Conservation (phyloP, 2,888 invertebrate species). For the Geotrupes spiniger region DNA sequence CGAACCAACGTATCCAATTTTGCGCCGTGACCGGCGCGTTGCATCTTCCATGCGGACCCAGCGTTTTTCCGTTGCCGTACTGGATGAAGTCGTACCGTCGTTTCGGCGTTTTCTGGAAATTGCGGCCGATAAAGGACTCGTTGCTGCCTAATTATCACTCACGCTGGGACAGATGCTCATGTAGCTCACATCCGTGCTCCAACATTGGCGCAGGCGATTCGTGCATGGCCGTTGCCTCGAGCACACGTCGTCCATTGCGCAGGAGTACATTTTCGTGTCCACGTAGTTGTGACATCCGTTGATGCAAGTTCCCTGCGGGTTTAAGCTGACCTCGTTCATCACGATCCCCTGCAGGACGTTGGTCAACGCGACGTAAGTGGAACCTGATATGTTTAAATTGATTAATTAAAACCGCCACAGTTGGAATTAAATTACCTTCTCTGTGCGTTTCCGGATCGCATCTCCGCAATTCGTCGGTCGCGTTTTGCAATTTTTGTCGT, state of each 20-base stretch:
- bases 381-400: not conserved
- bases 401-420: no score
- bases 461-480: slow-evolving; percentile 2
- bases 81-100: no score
- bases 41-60: no score
- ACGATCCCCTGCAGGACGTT: slow-evolving; percentile 78
- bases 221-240: slow-evolving; percentile 50
- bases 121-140: slow-evolving; percentile 34
- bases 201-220: slow-evolving; percentile 25
- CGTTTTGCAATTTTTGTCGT: not conserved
- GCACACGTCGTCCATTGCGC: slow-evolving; percentile 65
- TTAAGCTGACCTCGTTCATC: slow-evolving; percentile 81
- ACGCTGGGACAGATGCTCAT: slow-evolving; percentile 6
- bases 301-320: slow-evolving; percentile 65
- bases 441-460: not conserved
- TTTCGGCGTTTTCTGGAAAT: no score
- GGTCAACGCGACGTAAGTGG: slow-evolving; percentile 64
- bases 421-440: not conserved
- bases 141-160: not conserved
- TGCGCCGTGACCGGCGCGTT: slow-evolving; percentile 44
- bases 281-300: slow-evolving; percentile 40
- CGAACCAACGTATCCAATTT: slow-evolving; percentile 78
- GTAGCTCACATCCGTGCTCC: slow-evolving; percentile 20
- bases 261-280: slow-evolving; percentile 58
- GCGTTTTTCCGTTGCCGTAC: no score